Evolutionary conservation across 1,140 invertebrate species (phyloP).

Genomic region (Drosophila kepulauana): DNA sequence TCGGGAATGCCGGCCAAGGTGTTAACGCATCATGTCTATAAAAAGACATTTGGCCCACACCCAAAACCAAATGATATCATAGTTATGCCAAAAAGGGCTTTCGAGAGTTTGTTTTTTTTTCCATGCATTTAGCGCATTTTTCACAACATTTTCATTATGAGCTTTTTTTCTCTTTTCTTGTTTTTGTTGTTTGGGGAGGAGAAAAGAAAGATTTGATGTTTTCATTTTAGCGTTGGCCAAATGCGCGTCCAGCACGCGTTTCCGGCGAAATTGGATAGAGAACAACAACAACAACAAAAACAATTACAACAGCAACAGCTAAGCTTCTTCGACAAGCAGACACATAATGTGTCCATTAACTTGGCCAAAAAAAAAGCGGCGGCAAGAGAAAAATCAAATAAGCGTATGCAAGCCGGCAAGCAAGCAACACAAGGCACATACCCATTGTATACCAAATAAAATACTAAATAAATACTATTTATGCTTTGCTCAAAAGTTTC

Average conservation of each 20-base stretch:
- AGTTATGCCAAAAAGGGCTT: conserved; percentile 20
- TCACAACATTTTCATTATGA: conserved; percentile 15
- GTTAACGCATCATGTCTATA: conserved; percentile 48
- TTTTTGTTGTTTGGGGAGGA: no score
- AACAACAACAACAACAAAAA: conserved; percentile 1
- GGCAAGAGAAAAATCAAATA: conserved; percentile 11
- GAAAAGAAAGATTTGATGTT: conserved; percentile 43
- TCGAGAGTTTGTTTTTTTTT: conserved; percentile 8
- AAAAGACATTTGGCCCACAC: conserved; percentile 44
- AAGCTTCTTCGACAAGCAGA: background rate
- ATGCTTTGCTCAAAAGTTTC: no score
- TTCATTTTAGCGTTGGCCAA: conserved; percentile 64
- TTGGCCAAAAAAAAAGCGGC: conserved; percentile 16
- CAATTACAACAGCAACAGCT: background rate
- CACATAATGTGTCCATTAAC: conserved; percentile 66
- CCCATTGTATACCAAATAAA: background rate
- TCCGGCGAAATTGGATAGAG: conserved; percentile 42
- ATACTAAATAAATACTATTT: no score
- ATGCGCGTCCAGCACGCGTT: conserved; percentile 71
- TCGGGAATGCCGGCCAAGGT: conserved; percentile 28
- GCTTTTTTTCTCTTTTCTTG: background rate
- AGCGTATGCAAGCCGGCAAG: no score
- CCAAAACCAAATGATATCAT: conserved; percentile 46
- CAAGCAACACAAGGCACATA: background rate
- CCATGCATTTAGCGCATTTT: conserved; percentile 48